phyloP scores from a whole-genome alignment of 2,113 vertebrate genomes.

The Redunca redunca region DNA sequence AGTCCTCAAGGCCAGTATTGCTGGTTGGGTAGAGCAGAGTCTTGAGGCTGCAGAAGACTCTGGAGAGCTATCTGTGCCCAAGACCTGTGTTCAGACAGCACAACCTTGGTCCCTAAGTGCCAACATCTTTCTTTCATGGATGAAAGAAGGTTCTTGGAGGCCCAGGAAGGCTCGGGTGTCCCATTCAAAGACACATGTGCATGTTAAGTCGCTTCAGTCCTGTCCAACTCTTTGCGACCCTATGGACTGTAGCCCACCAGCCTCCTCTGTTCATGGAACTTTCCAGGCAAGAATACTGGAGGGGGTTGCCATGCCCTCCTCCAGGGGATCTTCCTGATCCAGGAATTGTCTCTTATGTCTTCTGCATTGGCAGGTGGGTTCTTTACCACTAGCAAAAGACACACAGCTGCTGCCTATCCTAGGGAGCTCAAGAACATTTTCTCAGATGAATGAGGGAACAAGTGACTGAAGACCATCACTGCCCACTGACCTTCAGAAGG shows the following conservation, averaged over 20 bases:
- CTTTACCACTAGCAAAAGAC: neutral
- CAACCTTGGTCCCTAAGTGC: neutral
- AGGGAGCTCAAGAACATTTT: neutral
- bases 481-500: neutral
- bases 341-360: neutral
- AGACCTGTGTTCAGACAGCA: neutral
- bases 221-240: neutral
- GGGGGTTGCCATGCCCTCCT: neutral
- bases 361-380: neutral
- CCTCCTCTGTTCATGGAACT: neutral
- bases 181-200: neutral
- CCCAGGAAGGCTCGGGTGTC: neutral
- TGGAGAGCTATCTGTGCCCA: neutral
- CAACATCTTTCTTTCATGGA: neutral
- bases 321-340: neutral
- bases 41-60: neutral
- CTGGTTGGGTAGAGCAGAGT: neutral
- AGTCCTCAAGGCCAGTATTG: neutral
- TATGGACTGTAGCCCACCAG: neutral
- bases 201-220: neutral
- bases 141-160: neutral
- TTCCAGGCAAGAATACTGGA: neutral
- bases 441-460: no score
- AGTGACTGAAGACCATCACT: neutral
- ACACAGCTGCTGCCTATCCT: neutral